A percentile compares a stretch with the other conserved stretches of the same genome.
Conservation (phyloP, 1,140 invertebrate species). For the Achroia grisella region DNA sequence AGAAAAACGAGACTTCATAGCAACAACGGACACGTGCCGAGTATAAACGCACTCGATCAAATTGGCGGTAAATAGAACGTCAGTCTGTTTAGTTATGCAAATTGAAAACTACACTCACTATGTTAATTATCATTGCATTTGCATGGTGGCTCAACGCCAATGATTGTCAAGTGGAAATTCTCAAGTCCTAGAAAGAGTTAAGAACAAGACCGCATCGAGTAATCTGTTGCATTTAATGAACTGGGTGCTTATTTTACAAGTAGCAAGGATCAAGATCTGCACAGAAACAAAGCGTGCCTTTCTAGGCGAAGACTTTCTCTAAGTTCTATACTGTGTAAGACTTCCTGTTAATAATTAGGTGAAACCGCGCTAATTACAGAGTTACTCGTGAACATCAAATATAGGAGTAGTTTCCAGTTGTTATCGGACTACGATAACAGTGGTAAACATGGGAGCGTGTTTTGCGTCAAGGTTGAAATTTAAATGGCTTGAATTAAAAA, state of each 20-base stretch:
- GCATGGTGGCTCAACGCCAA: slow-evolving; percentile 19
- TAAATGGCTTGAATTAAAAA: neutral
- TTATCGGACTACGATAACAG: slow-evolving; percentile 11
- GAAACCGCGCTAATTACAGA: slow-evolving; percentile 1
- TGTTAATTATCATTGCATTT: slow-evolving; percentile 41
- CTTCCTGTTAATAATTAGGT: slow-evolving; percentile 21
- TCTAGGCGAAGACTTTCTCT: slow-evolving; percentile 53
- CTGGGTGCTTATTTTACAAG: slow-evolving; percentile 4
- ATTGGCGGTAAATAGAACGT: slow-evolving; percentile 34
- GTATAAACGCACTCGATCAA: slow-evolving; percentile 25
- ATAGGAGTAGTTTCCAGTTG: too few species aligned
- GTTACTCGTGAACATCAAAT: neutral
- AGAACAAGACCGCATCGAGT: slow-evolving; percentile 34
- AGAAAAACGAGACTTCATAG: slow-evolving; percentile 32
- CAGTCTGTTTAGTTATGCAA: slow-evolving; percentile 39
- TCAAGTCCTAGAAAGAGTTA: neutral
- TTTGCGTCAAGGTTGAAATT: slow-evolving; percentile 36
- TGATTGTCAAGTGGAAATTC: slow-evolving; percentile 37
- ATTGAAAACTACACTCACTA: slow-evolving; percentile 31
- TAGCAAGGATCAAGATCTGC: slow-evolving; percentile 24
- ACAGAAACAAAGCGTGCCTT: slow-evolving; percentile 46
- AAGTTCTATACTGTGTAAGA: slow-evolving; percentile 28
- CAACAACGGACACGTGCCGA: slow-evolving; percentile 19
- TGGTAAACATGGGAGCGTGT: slow-evolving; percentile 49
- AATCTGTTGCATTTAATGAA: slow-evolving; percentile 19